Percentiles rank a stretch among this genome's conserved stretches.
Conservation (phyloP, 2,797 vertebrate species). For the Lepus oiostolus region DNA sequence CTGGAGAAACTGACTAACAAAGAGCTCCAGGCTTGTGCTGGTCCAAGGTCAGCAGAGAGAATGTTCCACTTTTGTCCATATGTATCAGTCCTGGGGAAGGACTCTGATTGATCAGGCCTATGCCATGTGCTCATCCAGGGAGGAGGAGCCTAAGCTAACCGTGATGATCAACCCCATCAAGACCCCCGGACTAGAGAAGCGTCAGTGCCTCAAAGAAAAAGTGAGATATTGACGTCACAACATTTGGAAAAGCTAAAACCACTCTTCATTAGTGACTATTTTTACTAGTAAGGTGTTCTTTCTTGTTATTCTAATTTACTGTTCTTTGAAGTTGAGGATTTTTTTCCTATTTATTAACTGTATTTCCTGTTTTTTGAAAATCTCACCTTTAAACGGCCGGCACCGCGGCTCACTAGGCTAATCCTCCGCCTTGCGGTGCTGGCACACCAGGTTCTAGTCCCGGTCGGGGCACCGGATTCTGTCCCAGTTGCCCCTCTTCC, state of each 20-base stretch:
- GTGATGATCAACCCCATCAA: neutral
- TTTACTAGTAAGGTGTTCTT: constrained; percentile 6
- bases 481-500: no score
- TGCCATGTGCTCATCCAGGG: neutral
- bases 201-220: constrained; percentile 10
- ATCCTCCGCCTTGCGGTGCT: no score
- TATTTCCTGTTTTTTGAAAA: neutral
- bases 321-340: constrained; percentile 49
- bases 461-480: no score
- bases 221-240: neutral
- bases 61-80: neutral
- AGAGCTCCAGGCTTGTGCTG: neutral
- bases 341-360: constrained; percentile 16
- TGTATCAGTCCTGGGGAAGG: neutral
- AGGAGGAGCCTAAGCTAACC: neutral
- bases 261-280: neutral
- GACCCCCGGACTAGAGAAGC: neutral
- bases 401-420: no score
- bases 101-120: neutral
- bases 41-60: neutral
- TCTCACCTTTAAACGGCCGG: neutral
- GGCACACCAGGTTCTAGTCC: no score
- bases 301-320: constrained; percentile 25
- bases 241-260: neutral
- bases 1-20: neutral